These are phyloP conservation scores for Cheilosia grossa DNA, from an alignment of 2,888 invertebrate species.

Conservation along the genomic window DNA sequence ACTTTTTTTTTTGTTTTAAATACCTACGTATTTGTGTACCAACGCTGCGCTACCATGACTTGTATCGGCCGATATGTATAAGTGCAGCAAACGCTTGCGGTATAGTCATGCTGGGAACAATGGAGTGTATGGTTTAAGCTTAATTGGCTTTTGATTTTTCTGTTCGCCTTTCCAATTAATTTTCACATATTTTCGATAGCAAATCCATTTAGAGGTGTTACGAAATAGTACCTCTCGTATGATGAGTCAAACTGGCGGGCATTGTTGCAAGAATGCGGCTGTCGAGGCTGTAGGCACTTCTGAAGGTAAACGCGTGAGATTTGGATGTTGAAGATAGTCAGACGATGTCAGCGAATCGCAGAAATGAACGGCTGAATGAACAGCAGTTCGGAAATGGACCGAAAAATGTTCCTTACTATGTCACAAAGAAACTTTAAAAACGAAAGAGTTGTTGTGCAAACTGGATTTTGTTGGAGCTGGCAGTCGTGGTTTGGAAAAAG, in stretches of 20 bases:
- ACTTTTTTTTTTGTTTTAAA: slow-evolving; percentile 57
- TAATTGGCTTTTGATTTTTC: slow-evolving; percentile 68
- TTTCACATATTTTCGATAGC: slow-evolving; percentile 30
- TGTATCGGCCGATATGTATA: background rate
- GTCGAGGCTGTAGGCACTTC: background rate
- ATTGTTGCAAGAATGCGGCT: background rate
- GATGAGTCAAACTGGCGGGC: background rate
- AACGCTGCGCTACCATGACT: background rate
- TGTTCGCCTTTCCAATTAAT: slow-evolving; percentile 58
- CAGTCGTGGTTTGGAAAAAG: background rate
- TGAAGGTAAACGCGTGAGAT: background rate
- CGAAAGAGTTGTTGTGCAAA: slow-evolving; percentile 1
- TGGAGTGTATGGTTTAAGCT: slow-evolving; percentile 56
- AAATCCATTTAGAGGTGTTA: slow-evolving; percentile 15
- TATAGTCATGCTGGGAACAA: slow-evolving; percentile 57
- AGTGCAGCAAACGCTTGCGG: slow-evolving; percentile 39
- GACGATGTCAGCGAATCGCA: background rate
- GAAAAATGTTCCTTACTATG: background rate
- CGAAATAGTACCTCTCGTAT: slow-evolving; percentile 33
- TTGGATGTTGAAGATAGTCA: background rate
- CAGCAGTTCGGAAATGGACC: background rate
- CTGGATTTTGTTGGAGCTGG: background rate
- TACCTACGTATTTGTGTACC: slow-evolving; percentile 1
- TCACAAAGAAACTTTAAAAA: background rate
- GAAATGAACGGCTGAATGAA: background rate